Conservation (phyloP, 37 sponge, comb jelly and placozoan species). For the Hexactinellida sp. region DNA sequence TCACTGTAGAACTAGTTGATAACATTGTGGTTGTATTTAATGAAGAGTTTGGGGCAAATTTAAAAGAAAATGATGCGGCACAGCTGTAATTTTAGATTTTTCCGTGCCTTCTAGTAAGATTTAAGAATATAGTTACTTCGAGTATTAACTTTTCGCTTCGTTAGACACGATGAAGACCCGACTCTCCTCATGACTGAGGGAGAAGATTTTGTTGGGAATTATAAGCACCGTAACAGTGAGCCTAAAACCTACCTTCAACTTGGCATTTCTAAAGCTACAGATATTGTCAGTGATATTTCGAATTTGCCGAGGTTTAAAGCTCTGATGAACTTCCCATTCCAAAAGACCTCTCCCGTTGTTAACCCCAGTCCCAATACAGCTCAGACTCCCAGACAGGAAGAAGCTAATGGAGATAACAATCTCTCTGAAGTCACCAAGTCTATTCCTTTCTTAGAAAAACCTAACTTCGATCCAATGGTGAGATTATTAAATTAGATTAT, state of each 20-base stretch:
- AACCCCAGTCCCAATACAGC: not conserved
- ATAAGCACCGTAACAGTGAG: not conserved
- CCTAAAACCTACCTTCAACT: not conserved
- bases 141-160: too few species aligned
- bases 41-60: too few species aligned
- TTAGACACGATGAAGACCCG: conserved; percentile 13
- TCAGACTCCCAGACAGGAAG: not conserved
- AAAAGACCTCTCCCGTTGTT: too few species aligned
- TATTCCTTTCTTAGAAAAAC: not conserved
- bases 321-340: not conserved
- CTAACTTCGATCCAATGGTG: not conserved
- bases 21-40: too few species aligned
- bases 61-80: too few species aligned
- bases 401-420: not conserved
- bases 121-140: too few species aligned
- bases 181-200: not conserved
- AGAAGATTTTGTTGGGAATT: not conserved
- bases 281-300: not conserved
- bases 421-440: not conserved
- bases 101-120: too few species aligned
- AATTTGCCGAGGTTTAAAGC: not conserved
- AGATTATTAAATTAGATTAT: too few species aligned
- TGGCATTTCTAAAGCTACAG: not conserved
- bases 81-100: too few species aligned
- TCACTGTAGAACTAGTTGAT: too few species aligned